A percentile compares a stretch with the other conserved stretches of the same genome.
These are phyloP conservation scores for Nesoenas mayeri DNA, from an alignment of 2,113 vertebrate species.

Conservation along the genomic window DNA sequence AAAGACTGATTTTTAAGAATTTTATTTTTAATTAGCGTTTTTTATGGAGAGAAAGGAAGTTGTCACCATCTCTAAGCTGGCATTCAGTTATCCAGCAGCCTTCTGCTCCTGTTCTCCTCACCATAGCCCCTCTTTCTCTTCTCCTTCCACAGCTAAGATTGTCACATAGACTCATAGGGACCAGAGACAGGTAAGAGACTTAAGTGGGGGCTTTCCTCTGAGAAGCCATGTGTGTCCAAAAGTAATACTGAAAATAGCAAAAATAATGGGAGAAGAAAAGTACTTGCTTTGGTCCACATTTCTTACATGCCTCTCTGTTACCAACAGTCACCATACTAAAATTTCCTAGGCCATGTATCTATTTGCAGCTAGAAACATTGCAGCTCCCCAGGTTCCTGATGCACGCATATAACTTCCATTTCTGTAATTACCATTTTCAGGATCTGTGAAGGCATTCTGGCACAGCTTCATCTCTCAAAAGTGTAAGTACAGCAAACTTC, in stretches of 20 bases:
- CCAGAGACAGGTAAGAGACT: neutral
- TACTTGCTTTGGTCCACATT: neutral
- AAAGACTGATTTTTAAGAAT: neutral
- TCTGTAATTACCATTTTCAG: conserved; percentile 35
- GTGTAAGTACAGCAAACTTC: neutral
- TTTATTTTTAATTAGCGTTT: conserved; percentile 4
- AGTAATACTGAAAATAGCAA: neutral
- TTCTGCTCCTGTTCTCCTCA: neutral
- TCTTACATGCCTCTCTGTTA: neutral
- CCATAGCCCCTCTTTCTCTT: neutral
- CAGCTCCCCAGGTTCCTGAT: neutral
- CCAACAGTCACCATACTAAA: neutral
- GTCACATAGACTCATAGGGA: neutral
- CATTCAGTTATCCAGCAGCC: neutral
- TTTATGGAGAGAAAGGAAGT: neutral
- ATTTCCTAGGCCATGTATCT: neutral
- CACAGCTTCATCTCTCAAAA: conserved; percentile 23
- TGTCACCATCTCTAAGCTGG: neutral
- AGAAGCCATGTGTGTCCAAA: neutral
- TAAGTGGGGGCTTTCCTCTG: neutral
- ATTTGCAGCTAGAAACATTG: neutral
- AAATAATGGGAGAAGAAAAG: neutral
- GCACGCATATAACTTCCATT: neutral
- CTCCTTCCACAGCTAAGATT: neutral
- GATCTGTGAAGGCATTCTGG: conserved; percentile 38